Percentiles rank a stretch among this genome's conserved stretches.
Conservation (phyloP, 30 jellyfish, hydroid and myxozoan genomes). For the Aurelia coerulea region DNA sequence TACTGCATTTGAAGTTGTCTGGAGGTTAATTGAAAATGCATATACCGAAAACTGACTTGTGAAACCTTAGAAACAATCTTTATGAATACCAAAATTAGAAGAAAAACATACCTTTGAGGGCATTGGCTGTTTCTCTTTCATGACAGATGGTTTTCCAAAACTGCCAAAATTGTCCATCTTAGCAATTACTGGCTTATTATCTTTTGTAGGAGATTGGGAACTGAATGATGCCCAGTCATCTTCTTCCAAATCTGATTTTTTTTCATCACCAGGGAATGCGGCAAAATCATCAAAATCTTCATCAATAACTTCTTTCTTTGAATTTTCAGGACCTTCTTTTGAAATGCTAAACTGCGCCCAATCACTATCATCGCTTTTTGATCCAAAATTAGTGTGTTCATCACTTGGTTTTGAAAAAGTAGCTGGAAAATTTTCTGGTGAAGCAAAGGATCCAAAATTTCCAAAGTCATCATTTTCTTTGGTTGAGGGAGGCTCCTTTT, state of each 20-base stretch:
- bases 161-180: neutral
- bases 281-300: conserved; percentile 19
- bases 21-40: too few relatives aligned
- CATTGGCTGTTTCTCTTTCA: too few relatives aligned
- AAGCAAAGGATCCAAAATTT: neutral
- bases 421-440: conserved; percentile 6
- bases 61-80: too few relatives aligned
- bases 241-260: neutral
- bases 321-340: neutral
- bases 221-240: conserved; percentile 58
- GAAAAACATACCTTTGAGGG: neutral
- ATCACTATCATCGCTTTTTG: too few relatives aligned
- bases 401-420: conserved; percentile 4
- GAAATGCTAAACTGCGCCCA: neutral
- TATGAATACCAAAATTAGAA: too few relatives aligned
- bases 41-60: too few relatives aligned
- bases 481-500: too few relatives aligned
- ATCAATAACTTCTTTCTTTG: neutral
- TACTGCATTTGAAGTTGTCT: too few relatives aligned
- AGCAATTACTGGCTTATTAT: too few relatives aligned
- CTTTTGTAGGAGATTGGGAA: neutral
- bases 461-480: neutral
- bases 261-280: conserved; percentile 9
- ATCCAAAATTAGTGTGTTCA: neutral
- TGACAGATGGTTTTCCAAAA: neutral